Base-by-base conservation (phyloP, 2,113 vertebrate species). In the Pterophyllum scalare region DNA sequence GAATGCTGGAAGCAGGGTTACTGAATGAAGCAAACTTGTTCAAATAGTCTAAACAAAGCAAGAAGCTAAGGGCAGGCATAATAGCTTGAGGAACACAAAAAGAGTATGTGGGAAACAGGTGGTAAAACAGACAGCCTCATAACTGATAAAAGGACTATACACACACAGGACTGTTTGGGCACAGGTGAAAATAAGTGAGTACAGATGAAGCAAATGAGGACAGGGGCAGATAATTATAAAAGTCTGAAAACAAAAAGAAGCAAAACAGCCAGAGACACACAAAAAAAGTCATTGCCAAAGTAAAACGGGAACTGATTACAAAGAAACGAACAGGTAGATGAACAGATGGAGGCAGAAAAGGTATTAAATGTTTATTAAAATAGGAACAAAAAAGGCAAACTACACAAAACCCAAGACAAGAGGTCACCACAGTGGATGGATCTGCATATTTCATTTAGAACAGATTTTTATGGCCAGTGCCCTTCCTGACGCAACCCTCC, bases 41-140 rank as follows among this genome's bases (percentile, higher is more conserved):
- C 46, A 72, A 72, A 72, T 33, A 72, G 19, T 72, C 46, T 19
- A 72, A 33, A 54, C 46, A 72, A 72, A 72, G 31, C 19, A 54
- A 54, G 19, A 54, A 72, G 19, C 67, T 31, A 72, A 54, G 11
- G 19, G 3, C 67, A n/a, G 2, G 19, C 46, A 54, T 33, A 72
- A 72, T 72, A 54, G 67, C 67, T 72, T 54, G 67, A 54, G 19
- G 46, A 72, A 54, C 67, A 72, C 67, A 72, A 72, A 52, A 72
- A 72, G 26, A 72, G 46, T n/a, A 54, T 72, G 4, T 72, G 26
- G 46, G 28, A 54, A 72, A 54, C 67, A 54, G 46, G 67, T 54
- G 46, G 67, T 26, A 54, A 54, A 72, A 72, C 52, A 72, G 61
- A 40, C 20, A 40, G 67, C 20, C 67, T 72, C 46, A 54, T 54